Evolutionary conservation across 2,888 invertebrate genomes (phyloP).

Genomic region (Cephalotes varians): DNA sequence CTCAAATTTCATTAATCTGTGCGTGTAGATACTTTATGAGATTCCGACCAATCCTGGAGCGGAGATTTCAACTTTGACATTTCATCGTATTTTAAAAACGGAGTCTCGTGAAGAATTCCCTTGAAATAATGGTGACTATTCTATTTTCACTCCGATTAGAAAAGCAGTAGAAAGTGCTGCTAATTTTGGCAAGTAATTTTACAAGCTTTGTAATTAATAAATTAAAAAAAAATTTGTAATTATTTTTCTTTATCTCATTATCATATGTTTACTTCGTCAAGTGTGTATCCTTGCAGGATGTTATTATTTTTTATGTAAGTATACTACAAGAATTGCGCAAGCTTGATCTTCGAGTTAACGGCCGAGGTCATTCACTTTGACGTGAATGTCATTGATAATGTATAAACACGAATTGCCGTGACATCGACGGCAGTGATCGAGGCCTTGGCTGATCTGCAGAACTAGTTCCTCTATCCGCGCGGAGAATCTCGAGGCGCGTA

Average conservation of each 20-base stretch:
- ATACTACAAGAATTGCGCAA: not conserved
- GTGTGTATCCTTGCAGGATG: not conserved
- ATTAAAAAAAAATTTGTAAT: not conserved
- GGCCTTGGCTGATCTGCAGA: slow-evolving; percentile 72
- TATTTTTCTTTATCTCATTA: not conserved
- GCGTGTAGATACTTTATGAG: not conserved
- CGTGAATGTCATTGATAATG: slow-evolving; percentile 42
- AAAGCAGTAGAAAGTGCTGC: not conserved
- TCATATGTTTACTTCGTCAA: not conserved
- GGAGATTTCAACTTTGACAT: not conserved
- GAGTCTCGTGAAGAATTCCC: not conserved
- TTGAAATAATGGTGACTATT: not conserved
- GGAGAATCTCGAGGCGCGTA: slow-evolving; percentile 73
- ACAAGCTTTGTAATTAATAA: not conserved
- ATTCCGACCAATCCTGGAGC: not conserved
- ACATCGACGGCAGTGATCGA: slow-evolving; percentile 73
- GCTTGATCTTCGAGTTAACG: slow-evolving; percentile 14
- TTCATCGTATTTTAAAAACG: not conserved
- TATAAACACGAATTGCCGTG: slow-evolving; percentile 64
- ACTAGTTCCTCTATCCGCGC: slow-evolving; percentile 78
- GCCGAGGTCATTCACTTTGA: slow-evolving; percentile 46
- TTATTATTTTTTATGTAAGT: not conserved
- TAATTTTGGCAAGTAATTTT: not conserved
- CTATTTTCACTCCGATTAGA: not conserved
- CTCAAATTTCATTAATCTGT: slow-evolving; percentile 6